Percentiles rank a stretch among this genome's conserved stretches.
phyloP scores from a whole-genome alignment of 2,113 vertebrate genomes.

The Prionailurus viverrinus region DNA sequence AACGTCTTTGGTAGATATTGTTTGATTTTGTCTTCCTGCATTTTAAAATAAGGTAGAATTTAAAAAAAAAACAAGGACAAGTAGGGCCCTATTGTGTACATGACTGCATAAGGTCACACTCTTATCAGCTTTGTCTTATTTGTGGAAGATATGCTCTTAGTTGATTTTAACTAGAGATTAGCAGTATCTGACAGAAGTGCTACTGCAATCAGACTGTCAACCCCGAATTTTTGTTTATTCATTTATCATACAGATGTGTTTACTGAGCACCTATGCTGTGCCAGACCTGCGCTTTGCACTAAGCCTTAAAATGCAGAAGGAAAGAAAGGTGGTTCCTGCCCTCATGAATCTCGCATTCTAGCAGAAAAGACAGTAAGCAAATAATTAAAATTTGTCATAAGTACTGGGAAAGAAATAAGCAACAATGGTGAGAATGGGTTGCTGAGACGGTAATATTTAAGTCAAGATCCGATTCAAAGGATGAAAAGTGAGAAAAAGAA shows the following conservation, averaged over 20 bases:
- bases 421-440: not conserved
- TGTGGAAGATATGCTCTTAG: not conserved
- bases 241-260: not conserved
- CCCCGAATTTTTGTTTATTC: not conserved
- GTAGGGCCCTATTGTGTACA: not conserved
- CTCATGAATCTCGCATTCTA: not conserved
- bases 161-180: not conserved
- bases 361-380: constrained; percentile 11
- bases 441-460: not conserved
- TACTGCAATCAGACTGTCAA: not conserved
- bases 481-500: not conserved
- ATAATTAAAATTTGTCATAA: not conserved
- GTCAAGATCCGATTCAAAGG: not conserved
- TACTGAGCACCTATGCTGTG: not conserved
- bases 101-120: not conserved
- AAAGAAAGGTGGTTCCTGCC: not conserved
- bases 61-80: not conserved
- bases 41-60: constrained; percentile 42
- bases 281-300: not conserved
- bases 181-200: not conserved
- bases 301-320: not conserved
- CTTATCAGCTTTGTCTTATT: not conserved
- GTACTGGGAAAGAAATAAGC: constrained; percentile 3
- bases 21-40: not conserved
- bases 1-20: not conserved